Base-by-base conservation (phyloP, 2,888 invertebrate genomes). In the Melitaea athalia region DNA sequence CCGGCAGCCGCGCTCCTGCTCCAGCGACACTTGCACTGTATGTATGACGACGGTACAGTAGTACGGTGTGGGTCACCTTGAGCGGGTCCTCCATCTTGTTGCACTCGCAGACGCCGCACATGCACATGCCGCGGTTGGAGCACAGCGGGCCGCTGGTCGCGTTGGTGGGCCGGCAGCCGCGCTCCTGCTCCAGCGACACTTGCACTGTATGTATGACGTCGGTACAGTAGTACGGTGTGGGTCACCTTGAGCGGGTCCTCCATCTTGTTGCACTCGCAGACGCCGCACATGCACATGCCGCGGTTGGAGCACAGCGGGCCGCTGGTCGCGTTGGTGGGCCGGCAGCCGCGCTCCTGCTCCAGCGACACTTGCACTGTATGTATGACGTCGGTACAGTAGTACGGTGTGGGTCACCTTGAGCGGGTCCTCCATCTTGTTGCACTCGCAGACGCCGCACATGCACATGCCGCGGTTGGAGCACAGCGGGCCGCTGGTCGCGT, bases 401-500 rank as follows among this genome's bases (percentile, higher is more conserved):
- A 5, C 4, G 38, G 47, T 15, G 8, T 1, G 0, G 14, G 1
- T 53, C 68, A 95, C 94, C 94, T 96, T 96, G 17, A 93, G 92
- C 0, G 93, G 87, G 82, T 96, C 95, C 8, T 92, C 85, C 79
- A 96, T 93, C 55, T 95, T 93, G 74, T 95, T 93, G 86, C 99
- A 99, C 60, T 94, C 93, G 90, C 99, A 99, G 67, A 94, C 93
- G 67, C 98, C 98, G 86, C 99, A 99, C 72, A 95, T 95, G 87
- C 99, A 99, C 4, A 92, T 94, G 52, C 99, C 99, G 77, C 97
- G 95, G 59, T 96, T 97, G 63, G 97, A 97, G 89, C 98, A 98
- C 17, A 97, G 89, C 76, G 94, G 90, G 78, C 96, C 97, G 86
- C 94, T 94, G 88, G 95, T 94, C 1, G 94, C 93, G 83, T 96